phyloP scores from a whole-genome alignment of 1,140 invertebrate species.

The Belonocnema kinseyi region DNA sequence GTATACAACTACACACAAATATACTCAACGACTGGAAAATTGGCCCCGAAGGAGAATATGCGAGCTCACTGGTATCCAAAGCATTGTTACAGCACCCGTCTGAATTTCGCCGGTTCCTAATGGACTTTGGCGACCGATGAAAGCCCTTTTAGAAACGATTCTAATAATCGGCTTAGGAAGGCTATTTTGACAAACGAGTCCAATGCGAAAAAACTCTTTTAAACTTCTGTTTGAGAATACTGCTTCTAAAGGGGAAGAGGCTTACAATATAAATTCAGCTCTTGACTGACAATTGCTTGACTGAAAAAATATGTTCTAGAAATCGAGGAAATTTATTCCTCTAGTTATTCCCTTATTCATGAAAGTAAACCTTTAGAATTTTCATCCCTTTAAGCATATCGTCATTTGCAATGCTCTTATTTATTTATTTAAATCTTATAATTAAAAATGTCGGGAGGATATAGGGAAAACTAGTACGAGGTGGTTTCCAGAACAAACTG shows the following conservation, averaged over 20 bases:
- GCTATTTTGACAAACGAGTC: constrained; percentile 18
- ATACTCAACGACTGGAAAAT: constrained; percentile 44
- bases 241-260: not conserved
- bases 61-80: constrained; percentile 35
- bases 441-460: no score
- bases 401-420: no score
- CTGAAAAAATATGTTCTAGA: no score
- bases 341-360: no score
- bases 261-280: not conserved
- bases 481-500: no score
- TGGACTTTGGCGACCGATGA: constrained; percentile 18
- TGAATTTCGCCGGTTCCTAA: constrained; percentile 9
- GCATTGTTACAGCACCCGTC: constrained; percentile 9
- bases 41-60: constrained; percentile 44
- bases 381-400: no score
- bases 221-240: not conserved
- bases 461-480: no score
- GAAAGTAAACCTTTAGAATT: no score
- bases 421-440: no score
- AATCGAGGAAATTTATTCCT: no score
- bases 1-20: constrained; percentile 29
- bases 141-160: constrained; percentile 9
- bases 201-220: not conserved
- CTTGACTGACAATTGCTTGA: no score
- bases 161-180: constrained; percentile 2